phyloP scores from a whole-genome alignment of 2,113 vertebrate genomes.

The Coregonus clupeaformis region DNA sequence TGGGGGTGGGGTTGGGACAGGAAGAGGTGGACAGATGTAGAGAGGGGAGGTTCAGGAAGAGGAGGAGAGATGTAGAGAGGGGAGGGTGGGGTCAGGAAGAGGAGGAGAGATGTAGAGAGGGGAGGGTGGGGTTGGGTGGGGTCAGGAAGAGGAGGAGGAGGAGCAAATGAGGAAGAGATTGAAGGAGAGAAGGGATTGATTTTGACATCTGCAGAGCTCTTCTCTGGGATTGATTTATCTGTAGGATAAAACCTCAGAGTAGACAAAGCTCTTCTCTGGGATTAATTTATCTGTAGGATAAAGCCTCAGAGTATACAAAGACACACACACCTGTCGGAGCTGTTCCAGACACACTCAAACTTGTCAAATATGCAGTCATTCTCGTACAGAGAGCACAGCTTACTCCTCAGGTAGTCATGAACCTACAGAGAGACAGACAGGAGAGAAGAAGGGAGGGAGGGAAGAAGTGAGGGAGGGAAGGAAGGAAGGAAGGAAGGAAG shows the following conservation, averaged over 20 bases:
- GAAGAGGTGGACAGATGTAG: conserved; percentile 11
- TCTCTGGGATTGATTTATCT: conserved; percentile 56
- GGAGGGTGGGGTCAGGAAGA: neutral
- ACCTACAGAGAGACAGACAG: conserved; percentile 52
- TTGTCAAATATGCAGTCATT: conserved; percentile 81
- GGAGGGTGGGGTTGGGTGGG: neutral
- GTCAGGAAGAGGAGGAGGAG: neutral
- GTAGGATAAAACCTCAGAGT: conserved; percentile 5
- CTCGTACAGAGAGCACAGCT: conserved; percentile 77
- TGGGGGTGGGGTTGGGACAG: neutral
- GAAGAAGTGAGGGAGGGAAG: neutral
- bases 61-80: neutral
- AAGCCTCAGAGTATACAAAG: neutral
- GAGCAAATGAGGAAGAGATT: neutral
- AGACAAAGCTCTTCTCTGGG: conserved; percentile 42
- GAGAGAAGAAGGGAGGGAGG: neutral
- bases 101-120: neutral
- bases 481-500: conserved; percentile 6
- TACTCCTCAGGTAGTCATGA: conserved; percentile 76
- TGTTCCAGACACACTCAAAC: conserved; percentile 80
- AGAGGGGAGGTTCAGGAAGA: neutral
- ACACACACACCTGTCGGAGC: conserved; percentile 71
- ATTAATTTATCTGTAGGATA: conserved; percentile 53
- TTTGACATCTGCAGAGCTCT: conserved; percentile 32
- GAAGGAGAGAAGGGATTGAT: conserved; percentile 31